Base-by-base conservation (phyloP, 2,113 vertebrate species). In the Erpornis zantholeuca region DNA sequence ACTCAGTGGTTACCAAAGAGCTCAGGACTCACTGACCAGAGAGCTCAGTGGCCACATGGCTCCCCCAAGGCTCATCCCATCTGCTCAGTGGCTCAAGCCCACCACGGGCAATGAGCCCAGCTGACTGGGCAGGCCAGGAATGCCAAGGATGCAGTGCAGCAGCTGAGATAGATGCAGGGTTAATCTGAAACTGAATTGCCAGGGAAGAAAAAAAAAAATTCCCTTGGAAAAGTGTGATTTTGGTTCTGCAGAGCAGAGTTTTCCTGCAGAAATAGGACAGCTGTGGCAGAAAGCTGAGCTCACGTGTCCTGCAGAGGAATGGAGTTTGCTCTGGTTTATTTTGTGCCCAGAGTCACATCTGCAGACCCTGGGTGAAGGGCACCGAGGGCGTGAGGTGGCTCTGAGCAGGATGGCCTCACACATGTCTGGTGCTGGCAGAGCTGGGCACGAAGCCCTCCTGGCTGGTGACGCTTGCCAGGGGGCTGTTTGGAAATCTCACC, bases 21-120 rank as follows among this genome's bases (percentile, higher is more conserved):
- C 42, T 33, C 1, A 0, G 76, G 49, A 31, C 35, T 72, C 0
- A 0, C 73, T 90, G 82, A 8, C 14, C 10, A 35, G 31, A 28
- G 0, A 7, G 35, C 54, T n/a, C 40, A 29, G 75, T 29, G 40
- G 47, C 45, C 72, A 60, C 17, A 3, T 2, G 47, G 64, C 71
- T 90, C 35, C 86, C 71, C 44, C 0, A 4, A 59, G 38, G 25
- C 44, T 68, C 63, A 31, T 42, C 38, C 1, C 0, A 22, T 22
- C 35, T 35, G 27, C 59, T 56, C 16, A 2, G 61, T 4, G 15
- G 25, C 57, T 83, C 1, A 2, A 68, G 27, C 6, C 21, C 65
- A 13, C 64, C 50, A 0, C 1, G 50, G 68, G 28, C 80, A 88
- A 60, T 21, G 15, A 84, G 40, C 69, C 59, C 53, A 52, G 71